Evolutionary conservation across 2,113 vertebrate species (phyloP).

Genomic region (Ctenodactylus gundi): DNA sequence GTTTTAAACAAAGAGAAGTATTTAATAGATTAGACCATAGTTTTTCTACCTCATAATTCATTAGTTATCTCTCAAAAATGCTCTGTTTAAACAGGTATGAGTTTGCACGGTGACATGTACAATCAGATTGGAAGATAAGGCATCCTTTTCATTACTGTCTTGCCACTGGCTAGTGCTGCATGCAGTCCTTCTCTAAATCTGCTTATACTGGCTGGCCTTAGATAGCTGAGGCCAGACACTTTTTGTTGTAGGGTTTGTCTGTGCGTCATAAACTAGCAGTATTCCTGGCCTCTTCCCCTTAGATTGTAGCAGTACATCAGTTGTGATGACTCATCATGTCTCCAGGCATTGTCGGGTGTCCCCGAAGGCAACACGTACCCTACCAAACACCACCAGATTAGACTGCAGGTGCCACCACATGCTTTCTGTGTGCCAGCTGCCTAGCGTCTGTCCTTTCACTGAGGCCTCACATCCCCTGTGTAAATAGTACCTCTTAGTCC

Average conservation of each 20-base stretch:
- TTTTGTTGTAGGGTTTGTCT: background rate
- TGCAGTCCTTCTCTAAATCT: no score
- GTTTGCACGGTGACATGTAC: no score
- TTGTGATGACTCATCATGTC: background rate
- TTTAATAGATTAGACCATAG: background rate
- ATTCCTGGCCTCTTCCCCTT: background rate
- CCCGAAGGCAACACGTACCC: background rate
- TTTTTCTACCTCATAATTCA: background rate
- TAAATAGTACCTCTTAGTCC: background rate
- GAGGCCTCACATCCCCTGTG: background rate
- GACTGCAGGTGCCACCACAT: fast-evolving
- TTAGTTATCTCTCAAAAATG: no score
- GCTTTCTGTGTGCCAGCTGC: background rate
- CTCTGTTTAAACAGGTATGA: no score
- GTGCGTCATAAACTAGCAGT: background rate
- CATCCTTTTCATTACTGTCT: no score
- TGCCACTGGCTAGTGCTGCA: no score
- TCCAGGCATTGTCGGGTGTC: background rate
- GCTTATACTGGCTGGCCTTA: no score
- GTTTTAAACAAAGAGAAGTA: background rate
- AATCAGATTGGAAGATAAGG: no score
- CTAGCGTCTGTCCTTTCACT: background rate
- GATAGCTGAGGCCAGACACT: background rate
- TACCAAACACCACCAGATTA: background rate
- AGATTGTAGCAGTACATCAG: background rate